Conservation (phyloP, 37 sponge, comb jelly and placozoan species). For the Geodia barretti region DNA sequence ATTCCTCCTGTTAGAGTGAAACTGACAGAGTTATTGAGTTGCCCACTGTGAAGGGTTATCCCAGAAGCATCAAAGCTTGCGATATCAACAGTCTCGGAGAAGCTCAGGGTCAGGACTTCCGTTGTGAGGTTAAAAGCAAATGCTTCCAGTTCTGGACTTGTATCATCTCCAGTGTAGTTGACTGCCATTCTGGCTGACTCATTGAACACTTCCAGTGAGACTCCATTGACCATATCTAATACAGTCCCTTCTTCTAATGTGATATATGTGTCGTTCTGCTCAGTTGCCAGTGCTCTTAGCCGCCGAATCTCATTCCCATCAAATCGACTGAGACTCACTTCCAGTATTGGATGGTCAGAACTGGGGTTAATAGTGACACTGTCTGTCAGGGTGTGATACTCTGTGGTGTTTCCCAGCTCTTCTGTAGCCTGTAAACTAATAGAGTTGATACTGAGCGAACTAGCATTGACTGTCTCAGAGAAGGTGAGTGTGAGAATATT, state of each 20-base stretch:
- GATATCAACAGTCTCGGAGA: slow-evolving; percentile 83
- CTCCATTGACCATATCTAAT: slow-evolving; percentile 66
- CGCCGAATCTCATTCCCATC: slow-evolving; percentile 71
- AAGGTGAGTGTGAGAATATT: slow-evolving; percentile 61
- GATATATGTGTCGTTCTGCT: slow-evolving; percentile 48
- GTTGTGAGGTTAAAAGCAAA: slow-evolving; percentile 61
- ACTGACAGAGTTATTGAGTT: background rate
- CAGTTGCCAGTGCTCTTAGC: slow-evolving; percentile 42
- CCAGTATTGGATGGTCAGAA: slow-evolving; percentile 45
- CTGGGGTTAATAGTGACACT: slow-evolving; percentile 6
- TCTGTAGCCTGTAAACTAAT: slow-evolving; percentile 64
- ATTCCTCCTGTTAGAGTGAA: slow-evolving; percentile 74
- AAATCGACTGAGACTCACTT: slow-evolving; percentile 54
- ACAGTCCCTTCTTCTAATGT: slow-evolving; percentile 24
- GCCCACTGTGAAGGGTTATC: slow-evolving; percentile 44
- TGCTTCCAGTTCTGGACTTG: slow-evolving; percentile 44
- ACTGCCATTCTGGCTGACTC: slow-evolving; percentile 35
- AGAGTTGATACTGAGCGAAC: slow-evolving; percentile 49
- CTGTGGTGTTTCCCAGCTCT: slow-evolving; percentile 32
- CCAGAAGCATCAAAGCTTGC: slow-evolving; percentile 64
- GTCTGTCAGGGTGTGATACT: slow-evolving; percentile 61
- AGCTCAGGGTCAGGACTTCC: slow-evolving; percentile 61
- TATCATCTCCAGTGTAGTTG: slow-evolving; percentile 49
- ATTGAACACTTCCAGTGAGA: slow-evolving; percentile 27
- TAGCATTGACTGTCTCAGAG: slow-evolving; percentile 79